phyloP scores from a whole-genome alignment of 2,888 invertebrate species.

The Netelia fuscicornis region DNA sequence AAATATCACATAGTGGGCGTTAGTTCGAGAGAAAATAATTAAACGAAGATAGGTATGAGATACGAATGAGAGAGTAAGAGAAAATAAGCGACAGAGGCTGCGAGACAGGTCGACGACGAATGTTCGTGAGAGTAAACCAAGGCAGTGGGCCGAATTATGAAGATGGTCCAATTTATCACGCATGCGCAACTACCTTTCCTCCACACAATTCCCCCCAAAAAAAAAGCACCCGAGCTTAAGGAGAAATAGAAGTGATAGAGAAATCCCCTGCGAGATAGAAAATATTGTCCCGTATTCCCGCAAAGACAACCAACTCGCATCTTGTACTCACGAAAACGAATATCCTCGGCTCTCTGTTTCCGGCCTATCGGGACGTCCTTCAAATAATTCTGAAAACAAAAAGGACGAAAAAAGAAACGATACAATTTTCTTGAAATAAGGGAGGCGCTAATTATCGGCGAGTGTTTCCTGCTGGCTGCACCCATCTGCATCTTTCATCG shows the following conservation, averaged over 20 bases:
- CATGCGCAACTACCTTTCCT: constrained; percentile 72
- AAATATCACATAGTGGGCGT: constrained; percentile 25
- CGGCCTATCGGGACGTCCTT: constrained; percentile 75
- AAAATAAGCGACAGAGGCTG: constrained; percentile 46
- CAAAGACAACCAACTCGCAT: constrained; percentile 41
- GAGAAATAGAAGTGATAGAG: not conserved
- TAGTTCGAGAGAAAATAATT: constrained; percentile 30
- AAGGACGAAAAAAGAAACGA: constrained; percentile 55
- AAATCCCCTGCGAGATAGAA: not conserved
- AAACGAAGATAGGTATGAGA: constrained; percentile 2
- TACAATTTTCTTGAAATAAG: constrained; percentile 31
- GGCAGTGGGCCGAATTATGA: constrained; percentile 61
- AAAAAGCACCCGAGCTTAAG: constrained; percentile 39
- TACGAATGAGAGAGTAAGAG: constrained; percentile 17
- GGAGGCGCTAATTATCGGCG: not conserved
- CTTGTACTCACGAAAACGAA: constrained; percentile 82
- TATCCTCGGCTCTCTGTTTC: constrained; percentile 76
- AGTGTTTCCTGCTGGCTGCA: constrained; percentile 1
- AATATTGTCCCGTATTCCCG: constrained; percentile 38
- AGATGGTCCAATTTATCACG: constrained; percentile 60
- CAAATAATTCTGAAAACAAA: constrained; percentile 80
- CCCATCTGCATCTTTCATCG: not conserved
- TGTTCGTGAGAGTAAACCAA: constrained; percentile 57
- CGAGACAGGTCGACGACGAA: constrained; percentile 26
- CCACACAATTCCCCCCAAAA: constrained; percentile 29